Evolutionary conservation across 2,797 vertebrate genomes (phyloP).

Genomic region (Phrynocephalus forsythii): DNA sequence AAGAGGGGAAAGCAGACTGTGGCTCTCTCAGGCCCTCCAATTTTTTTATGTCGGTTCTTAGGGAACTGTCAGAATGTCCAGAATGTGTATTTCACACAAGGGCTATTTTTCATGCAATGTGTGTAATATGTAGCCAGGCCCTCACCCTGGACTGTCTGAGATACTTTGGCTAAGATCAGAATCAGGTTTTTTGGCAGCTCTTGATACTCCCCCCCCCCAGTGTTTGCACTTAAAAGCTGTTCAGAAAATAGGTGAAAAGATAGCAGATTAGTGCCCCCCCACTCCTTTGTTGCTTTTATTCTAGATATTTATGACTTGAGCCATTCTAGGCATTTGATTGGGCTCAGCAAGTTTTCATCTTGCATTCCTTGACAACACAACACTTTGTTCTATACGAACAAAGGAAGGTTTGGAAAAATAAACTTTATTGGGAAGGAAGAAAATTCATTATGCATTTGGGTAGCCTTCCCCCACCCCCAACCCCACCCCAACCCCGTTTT

Average conservation of each 20-base stretch:
- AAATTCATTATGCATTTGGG: constrained; percentile 59
- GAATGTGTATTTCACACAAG: neutral
- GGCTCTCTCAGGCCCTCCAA: too few relatives aligned
- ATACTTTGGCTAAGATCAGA: neutral
- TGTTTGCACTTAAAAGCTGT: constrained; percentile 26
- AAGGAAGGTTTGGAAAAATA: constrained; percentile 42
- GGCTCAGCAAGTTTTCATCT: neutral
- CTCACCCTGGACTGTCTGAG: neutral
- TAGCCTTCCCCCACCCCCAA: neutral
- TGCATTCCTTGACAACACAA: neutral
- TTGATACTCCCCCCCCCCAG: neutral
- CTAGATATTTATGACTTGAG: neutral
- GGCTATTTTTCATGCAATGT: neutral
- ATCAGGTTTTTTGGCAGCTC: neutral
- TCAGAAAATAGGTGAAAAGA: constrained; percentile 27
- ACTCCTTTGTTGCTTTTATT: neutral
- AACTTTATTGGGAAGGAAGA: constrained; percentile 40
- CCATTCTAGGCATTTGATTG: constrained; percentile 9
- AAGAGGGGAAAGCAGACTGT: neutral
- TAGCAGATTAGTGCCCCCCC: constrained; percentile 33
- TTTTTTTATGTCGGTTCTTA: neutral
- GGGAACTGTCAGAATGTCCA: neutral
- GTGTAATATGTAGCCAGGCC: neutral
- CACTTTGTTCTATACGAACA: constrained; percentile 23
- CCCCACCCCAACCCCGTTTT: neutral